phyloP scores from a whole-genome alignment of 2,888 invertebrate species.

The Rutpela maculata region DNA sequence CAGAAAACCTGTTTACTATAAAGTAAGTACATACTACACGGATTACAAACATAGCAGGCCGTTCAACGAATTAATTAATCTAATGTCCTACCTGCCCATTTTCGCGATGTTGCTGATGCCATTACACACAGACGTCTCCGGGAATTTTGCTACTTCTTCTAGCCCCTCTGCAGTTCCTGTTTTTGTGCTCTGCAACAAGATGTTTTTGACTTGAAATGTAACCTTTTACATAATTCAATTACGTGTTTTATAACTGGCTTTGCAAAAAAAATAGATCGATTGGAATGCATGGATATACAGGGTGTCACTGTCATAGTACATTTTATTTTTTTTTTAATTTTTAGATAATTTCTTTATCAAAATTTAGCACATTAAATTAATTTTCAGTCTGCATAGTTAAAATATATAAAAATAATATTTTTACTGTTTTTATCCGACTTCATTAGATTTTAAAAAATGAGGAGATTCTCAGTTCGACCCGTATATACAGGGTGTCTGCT shows the following conservation, averaged over 20 bases:
- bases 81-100: slow-evolving; percentile 56
- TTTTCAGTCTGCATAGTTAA: too few species aligned
- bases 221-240: neutral
- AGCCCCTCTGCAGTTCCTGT: neutral
- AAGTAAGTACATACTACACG: neutral
- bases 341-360: too few species aligned
- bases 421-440: too few species aligned
- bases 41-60: slow-evolving; percentile 1
- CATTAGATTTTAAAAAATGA: too few species aligned
- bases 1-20: slow-evolving; percentile 23
- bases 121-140: slow-evolving; percentile 47
- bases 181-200: slow-evolving; percentile 7
- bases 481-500: too few species aligned
- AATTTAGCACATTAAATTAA: too few species aligned
- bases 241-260: neutral
- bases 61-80: neutral
- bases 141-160: neutral
- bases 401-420: too few species aligned
- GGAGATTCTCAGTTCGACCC: too few species aligned
- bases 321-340: too few species aligned
- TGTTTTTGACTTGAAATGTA: neutral
- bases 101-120: slow-evolving; percentile 59
- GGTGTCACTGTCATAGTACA: too few species aligned
- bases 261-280: too few species aligned
- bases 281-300: too few species aligned